Conservation (phyloP, 2,888 invertebrate genomes). For the Morinoia aosen region DNA sequence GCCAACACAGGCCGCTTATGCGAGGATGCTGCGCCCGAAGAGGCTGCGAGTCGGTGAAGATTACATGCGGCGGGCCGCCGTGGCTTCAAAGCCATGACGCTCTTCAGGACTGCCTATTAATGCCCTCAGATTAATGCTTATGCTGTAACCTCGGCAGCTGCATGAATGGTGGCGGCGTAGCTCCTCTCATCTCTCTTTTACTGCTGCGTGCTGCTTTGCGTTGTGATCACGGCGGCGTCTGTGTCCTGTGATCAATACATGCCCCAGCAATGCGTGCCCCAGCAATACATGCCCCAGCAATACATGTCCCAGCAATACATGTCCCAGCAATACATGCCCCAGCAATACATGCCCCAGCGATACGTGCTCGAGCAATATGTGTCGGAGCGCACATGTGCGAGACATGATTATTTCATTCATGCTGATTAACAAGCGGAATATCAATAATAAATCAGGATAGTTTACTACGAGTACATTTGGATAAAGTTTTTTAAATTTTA, state of each 20-base stretch:
- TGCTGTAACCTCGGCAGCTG: conserved; percentile 7
- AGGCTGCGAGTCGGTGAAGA: neutral
- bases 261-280: neutral
- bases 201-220: neutral
- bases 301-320: neutral
- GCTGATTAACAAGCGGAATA: too few species aligned
- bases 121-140: neutral
- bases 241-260: neutral
- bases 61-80: neutral
- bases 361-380: too few species aligned
- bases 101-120: neutral
- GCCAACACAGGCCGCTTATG: neutral
- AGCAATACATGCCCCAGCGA: too few species aligned
- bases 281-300: too few species aligned
- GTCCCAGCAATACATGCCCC: neutral
- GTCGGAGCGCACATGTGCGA: too few species aligned
- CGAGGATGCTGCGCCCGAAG: neutral
- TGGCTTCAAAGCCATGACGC: neutral
- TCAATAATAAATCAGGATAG: too few species aligned
- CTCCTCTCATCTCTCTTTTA: neutral
- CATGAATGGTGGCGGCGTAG: neutral
- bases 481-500: too few species aligned
- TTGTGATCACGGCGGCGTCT: neutral
- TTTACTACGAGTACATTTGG: too few species aligned
- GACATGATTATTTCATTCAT: too few species aligned